Evolutionary conservation across 2,113 vertebrate genomes (phyloP).

Genomic region (Psittacara wagleri): DNA sequence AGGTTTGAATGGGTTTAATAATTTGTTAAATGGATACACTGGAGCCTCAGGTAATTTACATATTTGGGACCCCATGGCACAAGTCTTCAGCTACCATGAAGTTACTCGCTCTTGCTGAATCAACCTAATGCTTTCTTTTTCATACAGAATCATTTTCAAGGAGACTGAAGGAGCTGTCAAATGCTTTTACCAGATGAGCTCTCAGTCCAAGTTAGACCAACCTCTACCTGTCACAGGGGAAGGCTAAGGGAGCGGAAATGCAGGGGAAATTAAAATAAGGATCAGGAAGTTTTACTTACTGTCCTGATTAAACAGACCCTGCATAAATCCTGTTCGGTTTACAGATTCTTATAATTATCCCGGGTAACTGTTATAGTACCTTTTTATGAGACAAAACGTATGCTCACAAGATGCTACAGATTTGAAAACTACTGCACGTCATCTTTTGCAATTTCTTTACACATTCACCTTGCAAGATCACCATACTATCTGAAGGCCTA

Average conservation of each 20-base stretch:
- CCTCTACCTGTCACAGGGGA: neutral
- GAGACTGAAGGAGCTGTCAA: neutral
- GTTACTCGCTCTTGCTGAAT: neutral
- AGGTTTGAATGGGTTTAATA: neutral
- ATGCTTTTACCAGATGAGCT: neutral
- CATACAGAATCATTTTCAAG: neutral
- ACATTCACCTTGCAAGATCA: neutral
- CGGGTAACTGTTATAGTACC: neutral
- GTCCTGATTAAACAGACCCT: neutral
- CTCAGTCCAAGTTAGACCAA: neutral
- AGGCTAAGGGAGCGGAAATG: neutral
- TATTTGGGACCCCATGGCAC: neutral
- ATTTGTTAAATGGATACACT: neutral
- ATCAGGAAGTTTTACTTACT: neutral
- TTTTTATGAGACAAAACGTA: neutral
- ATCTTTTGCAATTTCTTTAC: neutral
- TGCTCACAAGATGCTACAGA: neutral
- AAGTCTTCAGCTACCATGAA: neutral
- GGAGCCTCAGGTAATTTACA: neutral
- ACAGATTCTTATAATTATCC: neutral
- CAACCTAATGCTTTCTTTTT: neutral
- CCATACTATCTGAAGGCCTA: neutral
- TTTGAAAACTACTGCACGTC: neutral
- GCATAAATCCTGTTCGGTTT: neutral
- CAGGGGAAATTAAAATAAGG: neutral